phyloP scores from a whole-genome alignment of 2,113 vertebrate genomes.

The Anguilla rostrata region DNA sequence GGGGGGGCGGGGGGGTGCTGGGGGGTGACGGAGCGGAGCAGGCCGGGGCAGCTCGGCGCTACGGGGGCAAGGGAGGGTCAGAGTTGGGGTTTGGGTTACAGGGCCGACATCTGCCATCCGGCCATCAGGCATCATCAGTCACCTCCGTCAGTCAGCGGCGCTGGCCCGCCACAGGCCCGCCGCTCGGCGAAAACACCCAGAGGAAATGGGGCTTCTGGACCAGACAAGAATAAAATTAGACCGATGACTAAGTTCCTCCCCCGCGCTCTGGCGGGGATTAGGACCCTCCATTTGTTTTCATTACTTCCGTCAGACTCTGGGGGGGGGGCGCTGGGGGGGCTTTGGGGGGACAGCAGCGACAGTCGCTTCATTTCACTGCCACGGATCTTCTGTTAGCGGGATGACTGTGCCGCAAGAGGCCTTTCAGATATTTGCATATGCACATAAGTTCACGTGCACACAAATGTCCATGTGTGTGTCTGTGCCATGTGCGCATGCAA shows the following conservation, averaged over 20 bases:
- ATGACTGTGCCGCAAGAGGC: not conserved
- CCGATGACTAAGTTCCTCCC: slow-evolving; percentile 80
- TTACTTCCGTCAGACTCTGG: slow-evolving; percentile 65
- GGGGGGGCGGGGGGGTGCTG: slow-evolving; percentile 40
- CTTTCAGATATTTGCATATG: not conserved
- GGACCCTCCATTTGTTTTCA: slow-evolving; percentile 78
- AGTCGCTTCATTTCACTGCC: slow-evolving; percentile 20
- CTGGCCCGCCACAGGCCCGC: slow-evolving; percentile 49
- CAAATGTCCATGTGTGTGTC: not conserved
- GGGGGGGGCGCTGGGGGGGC: no score
- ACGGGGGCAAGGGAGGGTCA: slow-evolving; percentile 54
- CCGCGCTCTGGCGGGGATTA: slow-evolving; percentile 65
- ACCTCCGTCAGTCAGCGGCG: slow-evolving; percentile 66
- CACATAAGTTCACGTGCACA: not conserved
- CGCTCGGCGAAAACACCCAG: slow-evolving; percentile 77
- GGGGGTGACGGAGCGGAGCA: slow-evolving; percentile 15
- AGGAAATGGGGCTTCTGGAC: slow-evolving; percentile 79
- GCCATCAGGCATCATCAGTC: slow-evolving; percentile 63
- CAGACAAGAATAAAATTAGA: slow-evolving; percentile 81
- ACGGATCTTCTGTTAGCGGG: not conserved
- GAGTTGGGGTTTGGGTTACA: slow-evolving; percentile 80
- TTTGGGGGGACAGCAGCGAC: slow-evolving; percentile 24
- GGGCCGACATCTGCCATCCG: slow-evolving; percentile 79
- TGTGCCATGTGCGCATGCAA: not conserved
- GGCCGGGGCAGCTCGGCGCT: slow-evolving; percentile 27